Conservation (phyloP, 2,888 invertebrate genomes). For the Vannuccia rotundouncinata region DNA sequence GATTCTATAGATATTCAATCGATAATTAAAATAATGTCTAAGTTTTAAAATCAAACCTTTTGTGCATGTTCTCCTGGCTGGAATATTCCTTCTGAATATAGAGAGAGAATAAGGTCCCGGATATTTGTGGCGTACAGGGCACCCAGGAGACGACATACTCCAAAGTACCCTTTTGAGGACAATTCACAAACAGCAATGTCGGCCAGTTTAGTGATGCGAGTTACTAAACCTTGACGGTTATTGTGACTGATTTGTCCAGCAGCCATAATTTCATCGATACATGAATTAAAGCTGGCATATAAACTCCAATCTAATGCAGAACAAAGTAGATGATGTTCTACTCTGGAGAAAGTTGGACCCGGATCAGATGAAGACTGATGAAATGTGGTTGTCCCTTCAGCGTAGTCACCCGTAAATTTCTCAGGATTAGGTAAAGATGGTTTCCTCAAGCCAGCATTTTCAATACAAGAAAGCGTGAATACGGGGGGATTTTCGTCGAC, state of each 20-base stretch:
- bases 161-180: neutral
- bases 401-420: no score
- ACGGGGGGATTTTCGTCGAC: no score
- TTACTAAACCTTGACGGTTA: neutral
- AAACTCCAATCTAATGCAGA: neutral
- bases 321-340: neutral
- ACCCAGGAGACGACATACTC: neutral
- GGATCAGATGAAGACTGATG: neutral
- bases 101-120: neutral
- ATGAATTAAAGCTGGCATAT: neutral
- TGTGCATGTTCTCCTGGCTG: slow-evolving; percentile 6
- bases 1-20: no score
- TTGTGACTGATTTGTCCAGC: neutral
- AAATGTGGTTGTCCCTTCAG: no score
- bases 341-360: neutral
- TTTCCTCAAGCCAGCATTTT: no score
- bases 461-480: no score
- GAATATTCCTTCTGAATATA: neutral
- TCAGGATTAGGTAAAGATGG: no score
- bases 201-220: neutral
- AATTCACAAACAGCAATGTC: neutral
- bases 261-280: neutral
- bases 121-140: neutral
- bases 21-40: no score
- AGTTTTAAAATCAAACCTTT: no score